Conservation (phyloP, 1,140 invertebrate genomes). For the Solenopsis invicta region DNA sequence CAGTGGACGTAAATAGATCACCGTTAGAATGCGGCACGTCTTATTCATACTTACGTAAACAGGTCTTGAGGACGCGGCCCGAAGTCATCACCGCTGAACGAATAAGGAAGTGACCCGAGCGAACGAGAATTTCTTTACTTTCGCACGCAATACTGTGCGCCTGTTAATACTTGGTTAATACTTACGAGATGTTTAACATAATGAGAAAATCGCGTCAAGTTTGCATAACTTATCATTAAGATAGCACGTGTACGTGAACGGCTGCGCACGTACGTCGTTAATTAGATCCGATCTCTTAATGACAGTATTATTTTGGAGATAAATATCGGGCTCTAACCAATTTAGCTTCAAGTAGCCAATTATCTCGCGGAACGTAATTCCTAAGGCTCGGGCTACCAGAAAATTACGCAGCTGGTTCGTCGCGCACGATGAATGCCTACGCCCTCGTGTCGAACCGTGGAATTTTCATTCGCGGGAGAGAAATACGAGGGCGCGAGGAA, state of each 20-base stretch:
- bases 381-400: background rate
- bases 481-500: conserved; percentile 3
- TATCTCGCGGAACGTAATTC: background rate
- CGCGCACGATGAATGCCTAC: background rate
- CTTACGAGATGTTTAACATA: background rate
- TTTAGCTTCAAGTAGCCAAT: conserved; percentile 8
- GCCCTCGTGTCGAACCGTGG: conserved; percentile 11
- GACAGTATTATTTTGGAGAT: conserved; percentile 17
- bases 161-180: conserved; percentile 1
- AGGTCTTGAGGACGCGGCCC: conserved; percentile 68
- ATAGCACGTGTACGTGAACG: background rate
- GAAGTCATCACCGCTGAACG: conserved; percentile 33
- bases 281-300: conserved; percentile 6
- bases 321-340: conserved; percentile 6
- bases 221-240: conserved; percentile 5
- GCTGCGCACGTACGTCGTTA: background rate
- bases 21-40: conserved; percentile 75
- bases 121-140: conserved; percentile 9
- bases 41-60: conserved; percentile 78
- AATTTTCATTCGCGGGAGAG: conserved; percentile 36
- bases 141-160: background rate
- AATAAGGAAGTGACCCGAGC: conserved; percentile 52
- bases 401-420: conserved; percentile 5
- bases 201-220: background rate
- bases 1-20: conserved; percentile 75